Evolutionary conservation across 2,888 invertebrate genomes (phyloP).

Genomic region (Hetaerina titia): DNA sequence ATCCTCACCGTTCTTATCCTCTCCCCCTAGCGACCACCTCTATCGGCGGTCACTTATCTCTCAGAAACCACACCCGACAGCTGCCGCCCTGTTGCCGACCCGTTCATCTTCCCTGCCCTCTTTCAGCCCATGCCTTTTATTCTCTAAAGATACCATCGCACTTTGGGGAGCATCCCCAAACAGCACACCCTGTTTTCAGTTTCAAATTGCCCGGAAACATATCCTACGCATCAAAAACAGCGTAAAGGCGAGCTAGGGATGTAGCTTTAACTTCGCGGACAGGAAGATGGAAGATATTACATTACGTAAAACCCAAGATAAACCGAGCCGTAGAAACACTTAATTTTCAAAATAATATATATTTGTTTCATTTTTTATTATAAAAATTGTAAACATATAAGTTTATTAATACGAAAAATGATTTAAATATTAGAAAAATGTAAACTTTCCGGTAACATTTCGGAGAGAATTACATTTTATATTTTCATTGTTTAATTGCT

Average conservation of each 20-base stretch:
- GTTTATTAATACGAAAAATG: too few relatives aligned
- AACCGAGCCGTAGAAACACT: too few relatives aligned
- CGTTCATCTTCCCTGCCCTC: not conserved
- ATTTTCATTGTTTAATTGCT: too few relatives aligned
- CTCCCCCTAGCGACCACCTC: not conserved
- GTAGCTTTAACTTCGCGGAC: not conserved
- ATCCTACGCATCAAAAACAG: not conserved
- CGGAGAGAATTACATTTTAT: too few relatives aligned
- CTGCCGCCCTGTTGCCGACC: not conserved
- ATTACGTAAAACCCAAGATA: too few relatives aligned
- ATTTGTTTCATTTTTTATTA: too few relatives aligned
- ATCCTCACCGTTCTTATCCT: not conserved
- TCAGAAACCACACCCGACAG: not conserved
- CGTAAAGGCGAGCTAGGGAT: not conserved
- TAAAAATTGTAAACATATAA: too few relatives aligned
- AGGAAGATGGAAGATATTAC: not conserved
- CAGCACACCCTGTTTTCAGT: not conserved
- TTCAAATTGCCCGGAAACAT: constrained; percentile 21
- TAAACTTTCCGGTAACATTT: too few relatives aligned
- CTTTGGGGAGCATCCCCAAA: not conserved
- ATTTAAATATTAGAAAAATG: too few relatives aligned
- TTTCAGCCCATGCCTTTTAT: not conserved
- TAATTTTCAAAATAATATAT: too few relatives aligned
- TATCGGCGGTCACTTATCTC: not conserved
- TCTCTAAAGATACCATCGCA: not conserved